These are phyloP conservation scores for Drosophila bipectinata DNA, from an alignment of 1,140 invertebrate species.

Conservation along the genomic window DNA sequence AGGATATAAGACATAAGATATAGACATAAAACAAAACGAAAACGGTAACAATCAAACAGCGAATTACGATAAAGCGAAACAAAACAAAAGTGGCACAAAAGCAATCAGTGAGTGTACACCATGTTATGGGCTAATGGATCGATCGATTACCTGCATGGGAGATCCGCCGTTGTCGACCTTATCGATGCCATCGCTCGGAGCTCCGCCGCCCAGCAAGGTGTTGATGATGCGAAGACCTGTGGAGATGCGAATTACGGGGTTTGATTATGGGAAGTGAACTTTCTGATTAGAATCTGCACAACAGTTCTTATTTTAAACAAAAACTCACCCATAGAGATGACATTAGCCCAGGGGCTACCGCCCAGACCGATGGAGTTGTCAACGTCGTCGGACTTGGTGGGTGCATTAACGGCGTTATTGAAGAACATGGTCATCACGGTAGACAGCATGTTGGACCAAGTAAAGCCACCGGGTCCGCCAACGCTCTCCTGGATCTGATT, in stretches of 20 bases:
- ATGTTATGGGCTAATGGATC: slow-evolving; percentile 36
- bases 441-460: slow-evolving; percentile 93
- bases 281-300: not conserved
- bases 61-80: slow-evolving; percentile 40
- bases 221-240: slow-evolving; percentile 91
- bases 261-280: not conserved
- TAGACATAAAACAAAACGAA: slow-evolving; percentile 13
- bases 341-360: slow-evolving; percentile 92
- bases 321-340: slow-evolving; percentile 88
- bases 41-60: slow-evolving; percentile 11
- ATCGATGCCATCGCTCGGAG: slow-evolving; percentile 91
- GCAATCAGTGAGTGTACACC: slow-evolving; percentile 48
- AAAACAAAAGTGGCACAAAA: slow-evolving; percentile 65
- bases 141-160: slow-evolving; percentile 91
- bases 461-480: slow-evolving; percentile 87
- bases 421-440: slow-evolving; percentile 91
- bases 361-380: slow-evolving; percentile 87
- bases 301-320: not conserved
- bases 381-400: slow-evolving; percentile 92
- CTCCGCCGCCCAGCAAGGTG: slow-evolving; percentile 90
- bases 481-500: slow-evolving; percentile 90
- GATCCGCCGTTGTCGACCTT: slow-evolving; percentile 93
- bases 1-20: slow-evolving; percentile 18
- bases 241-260: not conserved
- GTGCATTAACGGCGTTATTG: slow-evolving; percentile 87